Conservation (phyloP, 1,140 invertebrate genomes). For the Bradynema listronoti region DNA sequence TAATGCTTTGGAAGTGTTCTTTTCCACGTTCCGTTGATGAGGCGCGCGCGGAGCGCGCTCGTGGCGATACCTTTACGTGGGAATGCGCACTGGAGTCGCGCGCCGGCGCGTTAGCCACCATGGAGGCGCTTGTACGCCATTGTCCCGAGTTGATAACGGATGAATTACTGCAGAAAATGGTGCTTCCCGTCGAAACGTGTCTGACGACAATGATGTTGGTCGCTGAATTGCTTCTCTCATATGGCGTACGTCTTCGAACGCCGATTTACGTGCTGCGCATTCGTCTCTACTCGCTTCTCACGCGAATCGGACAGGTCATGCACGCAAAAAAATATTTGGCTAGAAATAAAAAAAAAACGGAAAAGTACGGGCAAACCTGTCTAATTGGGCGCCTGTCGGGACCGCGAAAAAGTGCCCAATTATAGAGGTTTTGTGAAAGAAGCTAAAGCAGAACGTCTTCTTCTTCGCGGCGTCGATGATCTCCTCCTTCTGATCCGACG, state of each 20-base stretch:
- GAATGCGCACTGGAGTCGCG: slow-evolving; percentile 91
- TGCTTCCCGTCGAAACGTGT: slow-evolving; percentile 4
- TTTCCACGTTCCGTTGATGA: slow-evolving; percentile 92
- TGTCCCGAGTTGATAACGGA: slow-evolving; percentile 83
- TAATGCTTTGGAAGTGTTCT: slow-evolving; percentile 90
- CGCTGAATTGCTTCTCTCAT: slow-evolving; percentile 29
- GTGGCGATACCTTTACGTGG: slow-evolving; percentile 97
- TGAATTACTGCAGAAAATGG: slow-evolving; percentile 72
- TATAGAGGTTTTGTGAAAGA: too few species aligned
- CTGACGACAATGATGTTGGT: slow-evolving; percentile 37
- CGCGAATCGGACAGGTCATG: too few species aligned
- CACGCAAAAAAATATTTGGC: too few species aligned
- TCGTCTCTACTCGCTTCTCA: slow-evolving; percentile 45
- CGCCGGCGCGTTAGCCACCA: slow-evolving; percentile 77
- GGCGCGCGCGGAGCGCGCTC: slow-evolving; percentile 81
- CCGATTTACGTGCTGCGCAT: slow-evolving; percentile 44
- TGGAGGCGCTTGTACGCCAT: slow-evolving; percentile 78
- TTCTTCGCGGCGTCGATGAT: too few species aligned
- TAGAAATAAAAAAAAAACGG: slow-evolving; percentile 6
- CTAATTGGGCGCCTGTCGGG: neutral
- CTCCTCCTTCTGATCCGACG: too few species aligned
- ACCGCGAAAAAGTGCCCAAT: neutral
- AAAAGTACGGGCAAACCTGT: slow-evolving; percentile 6
- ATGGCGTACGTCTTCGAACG: slow-evolving; percentile 41
- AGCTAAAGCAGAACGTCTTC: too few species aligned